A percentile compares a stretch with the other conserved stretches of the same genome.
Conservation (phyloP, 2,797 vertebrate species). For the Danionella dracula region DNA sequence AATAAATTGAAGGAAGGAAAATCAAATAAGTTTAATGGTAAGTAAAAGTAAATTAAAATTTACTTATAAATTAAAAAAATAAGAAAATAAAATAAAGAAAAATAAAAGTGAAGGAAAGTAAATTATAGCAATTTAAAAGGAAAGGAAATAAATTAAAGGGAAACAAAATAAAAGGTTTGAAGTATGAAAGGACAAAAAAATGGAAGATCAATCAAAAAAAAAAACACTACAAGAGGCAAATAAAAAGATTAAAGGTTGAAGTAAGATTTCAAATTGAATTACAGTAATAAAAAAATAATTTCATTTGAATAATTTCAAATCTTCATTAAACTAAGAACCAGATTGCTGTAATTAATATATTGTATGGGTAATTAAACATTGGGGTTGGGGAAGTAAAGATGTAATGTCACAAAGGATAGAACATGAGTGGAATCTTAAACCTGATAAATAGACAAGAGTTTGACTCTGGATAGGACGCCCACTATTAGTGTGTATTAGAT, state of each 20-base stretch:
- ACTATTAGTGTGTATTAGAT: no score
- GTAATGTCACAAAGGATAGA: no score
- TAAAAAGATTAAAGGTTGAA: background rate
- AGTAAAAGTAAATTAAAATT: no score
- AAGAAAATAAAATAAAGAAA: background rate
- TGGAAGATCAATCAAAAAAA: background rate
- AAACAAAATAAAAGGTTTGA: background rate
- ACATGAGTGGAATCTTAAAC: background rate
- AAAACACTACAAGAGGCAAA: background rate
- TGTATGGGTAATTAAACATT: no score
- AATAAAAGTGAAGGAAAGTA: background rate
- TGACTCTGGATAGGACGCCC: background rate
- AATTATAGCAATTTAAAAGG: constrained; percentile 15
- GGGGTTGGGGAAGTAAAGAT: no score
- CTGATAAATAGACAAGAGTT: background rate
- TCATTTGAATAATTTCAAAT: no score
- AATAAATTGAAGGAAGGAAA: background rate
- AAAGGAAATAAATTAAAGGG: constrained; percentile 14
- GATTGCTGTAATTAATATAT: no score
- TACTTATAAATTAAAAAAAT: background rate
- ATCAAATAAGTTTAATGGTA: no score
- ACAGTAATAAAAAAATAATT: no score
- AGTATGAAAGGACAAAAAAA: background rate
- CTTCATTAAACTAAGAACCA: no score
- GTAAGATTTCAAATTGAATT: no score